Conservation (phyloP, 2,113 vertebrate species). For the Mormyrus iriodes region DNA sequence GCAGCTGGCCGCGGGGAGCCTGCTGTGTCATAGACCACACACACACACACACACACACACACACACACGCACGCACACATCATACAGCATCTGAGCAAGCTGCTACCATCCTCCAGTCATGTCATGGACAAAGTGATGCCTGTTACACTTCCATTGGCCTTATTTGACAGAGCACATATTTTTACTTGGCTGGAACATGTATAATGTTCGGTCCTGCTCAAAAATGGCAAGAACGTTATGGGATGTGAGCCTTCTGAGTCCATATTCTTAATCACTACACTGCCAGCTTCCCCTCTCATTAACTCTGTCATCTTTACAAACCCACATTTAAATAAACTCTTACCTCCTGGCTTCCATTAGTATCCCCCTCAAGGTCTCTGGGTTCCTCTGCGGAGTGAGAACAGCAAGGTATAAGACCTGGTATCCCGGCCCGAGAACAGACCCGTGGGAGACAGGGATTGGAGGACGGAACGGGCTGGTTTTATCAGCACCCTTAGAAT, state of each 20-base stretch:
- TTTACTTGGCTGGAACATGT: background rate
- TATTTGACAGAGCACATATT: background rate
- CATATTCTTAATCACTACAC: background rate
- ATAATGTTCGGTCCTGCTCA: background rate
- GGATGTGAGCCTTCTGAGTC: background rate
- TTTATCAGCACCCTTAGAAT: background rate
- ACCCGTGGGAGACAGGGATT: background rate
- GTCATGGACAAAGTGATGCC: background rate
- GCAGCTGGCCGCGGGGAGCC: conserved; percentile 41
- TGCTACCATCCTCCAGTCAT: background rate
- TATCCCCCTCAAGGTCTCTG: background rate
- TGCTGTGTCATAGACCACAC: conserved; percentile 18
- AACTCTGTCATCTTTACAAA: background rate
- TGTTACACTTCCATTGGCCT: background rate
- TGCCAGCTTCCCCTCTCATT: background rate
- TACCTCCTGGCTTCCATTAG: conserved; percentile 22
- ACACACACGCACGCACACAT: background rate
- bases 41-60: background rate
- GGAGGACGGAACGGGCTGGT: background rate
- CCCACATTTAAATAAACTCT: background rate
- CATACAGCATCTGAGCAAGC: background rate
- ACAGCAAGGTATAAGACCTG: background rate
- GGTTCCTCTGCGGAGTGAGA: conserved; percentile 15
- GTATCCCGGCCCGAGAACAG: background rate
- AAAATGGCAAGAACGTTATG: background rate